These are phyloP conservation scores for Brachyopa scutellaris DNA, from an alignment of 2,888 invertebrate genomes.

Conservation along the genomic window DNA sequence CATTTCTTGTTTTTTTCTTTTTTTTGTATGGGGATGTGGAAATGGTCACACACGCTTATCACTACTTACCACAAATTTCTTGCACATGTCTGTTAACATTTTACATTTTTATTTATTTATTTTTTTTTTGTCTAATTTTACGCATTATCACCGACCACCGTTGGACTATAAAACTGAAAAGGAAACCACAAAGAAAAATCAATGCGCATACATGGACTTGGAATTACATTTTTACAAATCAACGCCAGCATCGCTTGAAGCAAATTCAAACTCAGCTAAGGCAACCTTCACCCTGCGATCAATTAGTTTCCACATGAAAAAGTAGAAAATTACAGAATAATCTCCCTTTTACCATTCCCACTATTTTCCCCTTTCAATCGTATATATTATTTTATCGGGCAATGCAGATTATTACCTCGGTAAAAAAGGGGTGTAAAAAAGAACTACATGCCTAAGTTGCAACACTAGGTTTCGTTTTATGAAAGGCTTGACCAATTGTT, in stretches of 20 bases:
- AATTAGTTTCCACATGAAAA: constrained; percentile 57
- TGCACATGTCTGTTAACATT: background rate
- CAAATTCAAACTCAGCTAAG: background rate
- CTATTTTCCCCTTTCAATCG: background rate
- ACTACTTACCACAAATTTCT: background rate
- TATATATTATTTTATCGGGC: background rate
- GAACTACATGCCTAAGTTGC: background rate
- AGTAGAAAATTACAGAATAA: constrained; percentile 43
- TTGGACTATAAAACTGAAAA: constrained; percentile 17
- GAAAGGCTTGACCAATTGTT: constrained; percentile 42
- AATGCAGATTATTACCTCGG: background rate
- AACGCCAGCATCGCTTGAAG: background rate
- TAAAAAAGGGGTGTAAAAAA: constrained; percentile 17
- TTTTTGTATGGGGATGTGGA: background rate
- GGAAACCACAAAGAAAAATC: constrained; percentile 10
- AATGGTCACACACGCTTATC: constrained; percentile 31
- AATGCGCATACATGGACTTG: background rate
- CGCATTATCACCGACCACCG: constrained; percentile 37
- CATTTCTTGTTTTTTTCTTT: background rate
- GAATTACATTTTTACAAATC: constrained; percentile 1
- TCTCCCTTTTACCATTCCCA: constrained; percentile 21
- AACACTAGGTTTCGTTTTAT: background rate
- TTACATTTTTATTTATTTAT: background rate
- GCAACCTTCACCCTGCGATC: constrained; percentile 15
- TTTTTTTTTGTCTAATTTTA: background rate